Evolutionary conservation across 2,888 invertebrate genomes (phyloP), one percentile per base, ranked within the genome.

Genomic region (Chrysodeixis includens): DNA sequence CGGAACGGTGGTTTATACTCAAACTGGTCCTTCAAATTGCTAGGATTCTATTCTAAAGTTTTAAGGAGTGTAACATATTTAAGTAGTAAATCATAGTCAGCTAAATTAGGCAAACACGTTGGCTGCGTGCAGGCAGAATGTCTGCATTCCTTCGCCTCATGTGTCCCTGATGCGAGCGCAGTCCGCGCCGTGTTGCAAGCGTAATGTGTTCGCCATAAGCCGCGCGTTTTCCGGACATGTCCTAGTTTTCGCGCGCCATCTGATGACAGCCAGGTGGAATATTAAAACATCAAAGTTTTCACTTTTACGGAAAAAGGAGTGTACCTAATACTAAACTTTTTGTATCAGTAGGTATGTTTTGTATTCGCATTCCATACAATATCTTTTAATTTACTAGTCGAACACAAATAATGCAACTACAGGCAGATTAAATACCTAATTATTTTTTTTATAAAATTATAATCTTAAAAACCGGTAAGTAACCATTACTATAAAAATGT

Each of bases 141-240:
- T 63, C 71, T 74, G 69, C 80, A 80, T 80, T 82, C 82, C 80
- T 74, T 69, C 52, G 67, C 60, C 52, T 57, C 51, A 67, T 66
- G 62, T 71, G 72, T 79, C 62, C 71, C 66, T 79, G 76, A 76
- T 72, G 63, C 53, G 66, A 49, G 20, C 18, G 18, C 18, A 75
- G 57, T 44, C 18, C 64, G 66, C 69, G 71, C 57, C 6, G 57
- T 82, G 77, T 70, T 73, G 80, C 71, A 81, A 82, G 62, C 62
- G 56, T 78, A 69, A 70, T 70, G 71, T 55, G 64, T 60, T 64
- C 60, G 63, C 74, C 74, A 69, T 71, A 75, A 74, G 68, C 26
- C 62, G 56, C 57, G 58, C 58, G 69, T 69, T 78, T 74, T 75
- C 72, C 79, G 69, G 70, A 70, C 66, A 73, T 68, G 74, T 66